These are phyloP conservation scores for Hemicrepidius hirtus DNA, from an alignment of 2,888 invertebrate species.

Conservation along the genomic window DNA sequence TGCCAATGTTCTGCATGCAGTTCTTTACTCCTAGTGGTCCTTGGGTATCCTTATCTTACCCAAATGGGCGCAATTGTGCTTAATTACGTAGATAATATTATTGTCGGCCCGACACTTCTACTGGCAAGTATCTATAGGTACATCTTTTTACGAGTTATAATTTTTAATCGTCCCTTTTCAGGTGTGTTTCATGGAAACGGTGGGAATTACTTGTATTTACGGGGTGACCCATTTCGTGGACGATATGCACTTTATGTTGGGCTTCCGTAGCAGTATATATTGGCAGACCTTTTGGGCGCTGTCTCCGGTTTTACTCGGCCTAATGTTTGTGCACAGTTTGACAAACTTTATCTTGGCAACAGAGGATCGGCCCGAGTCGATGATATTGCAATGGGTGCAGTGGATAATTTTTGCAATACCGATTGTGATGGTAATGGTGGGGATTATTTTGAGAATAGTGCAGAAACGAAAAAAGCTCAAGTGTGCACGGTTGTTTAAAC, in stretches of 20 bases:
- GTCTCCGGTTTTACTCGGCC: conserved; percentile 60
- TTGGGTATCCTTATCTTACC: conserved; percentile 27
- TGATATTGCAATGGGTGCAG: not conserved
- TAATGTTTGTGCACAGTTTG: not conserved
- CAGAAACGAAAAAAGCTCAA: not conserved
- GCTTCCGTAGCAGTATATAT: conserved; percentile 67
- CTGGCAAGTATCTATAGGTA: too few species aligned
- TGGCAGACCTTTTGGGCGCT: conserved; percentile 63
- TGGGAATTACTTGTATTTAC: conserved; percentile 72
- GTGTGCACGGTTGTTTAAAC: conserved; percentile 4
- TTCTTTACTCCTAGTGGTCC: not conserved
- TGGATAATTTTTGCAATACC: conserved; percentile 12
- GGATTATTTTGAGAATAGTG: not conserved
- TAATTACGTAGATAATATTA: conserved; percentile 16
- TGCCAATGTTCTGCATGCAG: conserved; percentile 15
- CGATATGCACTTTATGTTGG: conserved; percentile 74
- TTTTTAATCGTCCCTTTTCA: conserved; percentile 3
- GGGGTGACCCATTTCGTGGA: conserved; percentile 71
- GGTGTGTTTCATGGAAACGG: conserved; percentile 58
- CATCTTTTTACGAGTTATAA: too few species aligned
- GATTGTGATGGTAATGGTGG: not conserved
- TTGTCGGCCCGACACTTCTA: conserved; percentile 5
- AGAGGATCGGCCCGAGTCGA: not conserved
- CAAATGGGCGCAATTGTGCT: conserved; percentile 18
- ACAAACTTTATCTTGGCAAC: not conserved